These are phyloP conservation scores for Dynastes hyllus DNA, from an alignment of 2,888 invertebrate genomes.

Conservation along the genomic window DNA sequence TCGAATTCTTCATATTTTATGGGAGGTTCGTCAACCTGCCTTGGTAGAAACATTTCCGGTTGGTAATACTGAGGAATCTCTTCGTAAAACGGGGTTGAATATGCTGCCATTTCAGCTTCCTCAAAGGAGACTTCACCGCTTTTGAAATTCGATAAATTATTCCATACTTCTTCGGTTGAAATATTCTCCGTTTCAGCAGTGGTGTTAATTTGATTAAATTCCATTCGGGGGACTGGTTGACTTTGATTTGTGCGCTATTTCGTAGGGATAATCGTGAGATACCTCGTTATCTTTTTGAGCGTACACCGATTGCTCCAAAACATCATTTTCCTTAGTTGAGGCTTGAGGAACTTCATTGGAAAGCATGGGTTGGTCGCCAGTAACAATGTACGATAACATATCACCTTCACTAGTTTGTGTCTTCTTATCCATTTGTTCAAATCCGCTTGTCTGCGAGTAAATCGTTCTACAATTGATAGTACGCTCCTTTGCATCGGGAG, in stretches of 20 bases:
- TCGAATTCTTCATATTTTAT: not conserved
- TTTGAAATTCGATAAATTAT: conserved; percentile 1
- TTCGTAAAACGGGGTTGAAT: conserved; percentile 46
- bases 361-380: conserved; percentile 4
- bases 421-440: conserved; percentile 18
- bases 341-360: not conserved
- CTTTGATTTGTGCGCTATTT: not conserved
- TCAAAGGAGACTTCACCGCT: conserved; percentile 46
- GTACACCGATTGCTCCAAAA: not conserved
- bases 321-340: not conserved
- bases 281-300: conserved; percentile 7
- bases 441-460: conserved; percentile 23
- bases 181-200: not conserved
- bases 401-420: conserved; percentile 37
- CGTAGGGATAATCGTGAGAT: not conserved
- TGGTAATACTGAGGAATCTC: conserved; percentile 5
- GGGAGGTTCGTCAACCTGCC: not conserved
- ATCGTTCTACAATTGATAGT: not conserved
- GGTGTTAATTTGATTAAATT: no score
- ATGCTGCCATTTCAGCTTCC: conserved; percentile 48
- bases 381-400: not conserved
- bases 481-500: not conserved
- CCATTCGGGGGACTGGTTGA: no score
- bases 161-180: conserved; percentile 21
- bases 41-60: not conserved